phyloP scores from a whole-genome alignment of 2,888 invertebrate genomes.

The Osmoderma eremita region DNA sequence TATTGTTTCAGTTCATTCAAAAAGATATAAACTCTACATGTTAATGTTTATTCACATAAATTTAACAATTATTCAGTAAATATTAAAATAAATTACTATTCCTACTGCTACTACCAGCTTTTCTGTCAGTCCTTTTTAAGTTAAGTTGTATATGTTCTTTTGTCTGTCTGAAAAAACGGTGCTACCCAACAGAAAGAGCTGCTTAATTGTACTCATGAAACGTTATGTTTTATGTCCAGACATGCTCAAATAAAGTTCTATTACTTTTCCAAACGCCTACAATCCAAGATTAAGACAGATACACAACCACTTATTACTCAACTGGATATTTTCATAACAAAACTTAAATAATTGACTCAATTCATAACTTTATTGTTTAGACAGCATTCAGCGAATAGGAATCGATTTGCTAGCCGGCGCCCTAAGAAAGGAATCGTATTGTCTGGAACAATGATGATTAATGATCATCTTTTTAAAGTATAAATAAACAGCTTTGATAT shows the following conservation, averaged over 20 bases:
- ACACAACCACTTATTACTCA: neutral
- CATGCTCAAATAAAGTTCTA: neutral
- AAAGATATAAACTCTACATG: too few relatives aligned
- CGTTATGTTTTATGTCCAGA: neutral
- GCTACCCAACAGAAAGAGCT: too few relatives aligned
- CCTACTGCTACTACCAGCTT: too few relatives aligned
- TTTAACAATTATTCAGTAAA: too few relatives aligned
- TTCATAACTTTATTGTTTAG: neutral
- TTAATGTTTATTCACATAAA: too few relatives aligned
- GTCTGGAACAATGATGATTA: neutral
- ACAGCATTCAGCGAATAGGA: neutral
- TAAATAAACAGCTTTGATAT: neutral
- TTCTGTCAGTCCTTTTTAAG: too few relatives aligned
- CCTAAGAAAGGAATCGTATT: too few relatives aligned
- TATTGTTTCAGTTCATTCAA: too few relatives aligned
- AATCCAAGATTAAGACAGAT: neutral
- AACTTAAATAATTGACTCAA: neutral
- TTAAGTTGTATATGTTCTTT: too few relatives aligned
- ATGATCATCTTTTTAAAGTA: neutral
- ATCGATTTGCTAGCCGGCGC: too few relatives aligned
- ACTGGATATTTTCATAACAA: neutral
- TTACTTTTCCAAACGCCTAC: neutral
- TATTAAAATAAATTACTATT: too few relatives aligned
- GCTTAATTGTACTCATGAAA: neutral
- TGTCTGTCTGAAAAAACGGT: too few relatives aligned